Evolutionary conservation across 2,888 invertebrate species (phyloP), one percentile per base, ranked within the genome.

Genomic region (Drosophila merina): DNA sequence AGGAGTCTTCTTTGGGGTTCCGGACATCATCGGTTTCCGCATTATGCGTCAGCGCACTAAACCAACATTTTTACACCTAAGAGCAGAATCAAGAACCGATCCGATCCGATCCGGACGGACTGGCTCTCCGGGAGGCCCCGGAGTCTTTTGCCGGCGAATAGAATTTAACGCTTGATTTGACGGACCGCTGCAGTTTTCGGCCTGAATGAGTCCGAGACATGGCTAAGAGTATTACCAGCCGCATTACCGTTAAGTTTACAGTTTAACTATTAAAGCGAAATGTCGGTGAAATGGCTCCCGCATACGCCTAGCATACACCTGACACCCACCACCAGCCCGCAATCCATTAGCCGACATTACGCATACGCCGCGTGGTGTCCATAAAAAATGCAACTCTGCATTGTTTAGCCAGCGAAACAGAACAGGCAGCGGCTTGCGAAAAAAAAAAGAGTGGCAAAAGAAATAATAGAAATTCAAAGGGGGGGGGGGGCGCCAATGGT

Each of bases 11-110:
- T 25, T 33, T 59, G 56, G 45, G 45, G 48, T 60, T 57, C 62
- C 57, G 75, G 63, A 69, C 77, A 79, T 84, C 73, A 57, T 55
- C 72, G 50, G 62, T 68, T 76, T 56, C 50, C 62, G 59, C 50
- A 54, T 83, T 74, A 88, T 87, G 84, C 84, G 85, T 88, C 87
- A 88, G 62, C 72, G 84, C 76, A 84, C 87, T 85, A 88, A 85
- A 73, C 84, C 79, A 81, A 86, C 88, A 85, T 85, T 85, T 88
- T 88, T 88, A 85, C 84, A 85, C 88, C 84, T 88, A 80, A 86
- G 71, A 68, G 59, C 64, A 66, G 86, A 69, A 42, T 72, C 40
- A 72, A 59, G 71, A 48, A 2, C 36, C 36, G 36, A 12, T n/a
- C 36, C 36, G 36, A 36, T n/a, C 36, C 6, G 36, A 6, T 33